Base-by-base conservation (phyloP, 92 coral and sea anemone genomes). In the Nematostella vectensis region DNA sequence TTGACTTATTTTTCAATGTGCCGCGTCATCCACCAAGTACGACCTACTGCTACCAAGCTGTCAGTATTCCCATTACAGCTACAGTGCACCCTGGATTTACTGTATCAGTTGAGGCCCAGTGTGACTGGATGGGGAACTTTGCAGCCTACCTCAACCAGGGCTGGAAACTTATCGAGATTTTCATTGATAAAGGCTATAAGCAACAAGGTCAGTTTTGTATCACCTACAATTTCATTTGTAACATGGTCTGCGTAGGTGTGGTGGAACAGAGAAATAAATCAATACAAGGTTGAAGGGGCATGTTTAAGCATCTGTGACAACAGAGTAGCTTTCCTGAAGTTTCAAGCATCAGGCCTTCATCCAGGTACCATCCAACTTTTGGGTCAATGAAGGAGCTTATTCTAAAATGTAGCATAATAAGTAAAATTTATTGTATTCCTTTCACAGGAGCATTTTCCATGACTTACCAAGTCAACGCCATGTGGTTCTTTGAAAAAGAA, bases 401-500 rank as follows among this genome's bases (percentile, higher is more conserved):
- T n/a, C n/a, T n/a, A n/a, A n/a, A n/a, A n/a, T n/a, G n/a, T n/a
- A n/a, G n/a, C n/a, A n/a, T n/a, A n/a, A n/a, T n/a, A n/a, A n/a
- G n/a, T n/a, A n/a, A n/a, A n/a, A n/a, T n/a, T n/a, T n/a, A n/a
- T n/a, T n/a, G n/a, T n/a, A n/a, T n/a, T n/a, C n/a, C n/a, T n/a
- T n/a, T n/a, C n/a, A n/a, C n/a, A n/a, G n/a, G n/a, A 76, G 82
- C 52, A 29, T 76, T 77, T 40, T 29, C 76, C 1, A 76, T 69
- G 59, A 52, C 83, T 0, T 47, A 65, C 21, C 82, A 78, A 37
- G 23, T 76, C 27, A 81, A 81, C 53, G 56, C 83, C n/a, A 74
- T 81, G 17, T 81, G 88, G 88, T 81, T 81, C 66, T 81, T 75
- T 70, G 88, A 81, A 61, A 81, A 81, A 60, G 76, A 81, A 11